Evolutionary conservation across 2,113 vertebrate genomes (phyloP).

Genomic region (Albula goreensis): DNA sequence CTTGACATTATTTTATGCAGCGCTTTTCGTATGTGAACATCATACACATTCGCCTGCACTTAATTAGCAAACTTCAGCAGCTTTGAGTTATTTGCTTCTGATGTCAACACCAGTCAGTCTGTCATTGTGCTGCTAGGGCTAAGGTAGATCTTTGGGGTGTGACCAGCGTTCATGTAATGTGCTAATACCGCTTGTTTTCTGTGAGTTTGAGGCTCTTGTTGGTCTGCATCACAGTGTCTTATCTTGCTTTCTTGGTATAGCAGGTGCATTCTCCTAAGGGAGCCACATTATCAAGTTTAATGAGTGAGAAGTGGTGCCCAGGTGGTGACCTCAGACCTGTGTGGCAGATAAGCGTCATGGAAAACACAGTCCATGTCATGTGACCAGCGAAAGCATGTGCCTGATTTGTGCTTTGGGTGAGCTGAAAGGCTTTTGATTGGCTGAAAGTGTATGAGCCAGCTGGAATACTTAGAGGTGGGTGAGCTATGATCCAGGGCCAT

Average conservation of each 20-base stretch:
- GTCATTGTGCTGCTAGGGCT: background rate
- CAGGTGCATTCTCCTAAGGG: background rate
- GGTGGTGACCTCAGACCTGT: too few relatives aligned
- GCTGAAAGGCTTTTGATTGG: too few relatives aligned
- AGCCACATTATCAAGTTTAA: background rate
- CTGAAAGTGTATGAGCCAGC: too few relatives aligned
- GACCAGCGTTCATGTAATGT: background rate
- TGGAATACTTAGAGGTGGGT: too few relatives aligned
- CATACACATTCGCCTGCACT: background rate
- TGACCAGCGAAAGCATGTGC: too few relatives aligned
- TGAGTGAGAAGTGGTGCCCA: background rate
- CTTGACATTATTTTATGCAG: background rate
- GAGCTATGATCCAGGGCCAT: too few relatives aligned
- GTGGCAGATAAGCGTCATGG: too few relatives aligned
- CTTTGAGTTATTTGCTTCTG: background rate
- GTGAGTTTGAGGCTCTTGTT: too few relatives aligned
- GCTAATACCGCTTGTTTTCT: background rate
- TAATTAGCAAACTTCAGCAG: conserved; percentile 1
- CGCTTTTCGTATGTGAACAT: background rate
- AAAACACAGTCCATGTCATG: too few relatives aligned
- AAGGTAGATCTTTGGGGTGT: background rate
- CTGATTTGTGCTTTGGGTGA: too few relatives aligned
- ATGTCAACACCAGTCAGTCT: background rate
- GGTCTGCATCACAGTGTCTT: too few relatives aligned
- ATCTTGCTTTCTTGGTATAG: background rate